A percentile compares a stretch with the other conserved stretches of the same genome.
Evolutionary conservation across 2,888 invertebrate species (phyloP).

Genomic region (Tineola bisselliella): DNA sequence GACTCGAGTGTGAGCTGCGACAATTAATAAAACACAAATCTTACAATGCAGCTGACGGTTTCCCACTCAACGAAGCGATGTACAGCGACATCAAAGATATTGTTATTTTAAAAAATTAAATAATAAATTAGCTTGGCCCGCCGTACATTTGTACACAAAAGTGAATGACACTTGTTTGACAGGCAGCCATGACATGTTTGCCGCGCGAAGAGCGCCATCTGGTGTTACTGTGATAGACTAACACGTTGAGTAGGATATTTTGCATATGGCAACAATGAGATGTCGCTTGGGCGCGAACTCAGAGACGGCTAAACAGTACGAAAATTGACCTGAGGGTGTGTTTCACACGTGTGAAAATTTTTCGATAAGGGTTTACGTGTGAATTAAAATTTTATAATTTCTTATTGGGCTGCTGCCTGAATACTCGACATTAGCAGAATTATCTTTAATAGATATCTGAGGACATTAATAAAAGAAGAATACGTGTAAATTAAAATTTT

Average conservation of each 20-base stretch:
- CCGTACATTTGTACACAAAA: constrained; percentile 50
- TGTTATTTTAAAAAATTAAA: constrained; percentile 31
- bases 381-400: too few relatives aligned
- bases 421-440: too few relatives aligned
- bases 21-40: constrained; percentile 43
- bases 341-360: too few relatives aligned
- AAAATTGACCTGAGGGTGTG: too few relatives aligned
- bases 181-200: constrained; percentile 22
- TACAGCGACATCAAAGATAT: constrained; percentile 7
- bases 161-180: constrained; percentile 21
- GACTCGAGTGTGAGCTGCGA: constrained; percentile 22
- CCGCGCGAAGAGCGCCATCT: constrained; percentile 39
- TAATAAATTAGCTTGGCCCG: constrained; percentile 60
- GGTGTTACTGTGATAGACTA: constrained; percentile 21
- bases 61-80: background rate
- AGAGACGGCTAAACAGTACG: background rate
- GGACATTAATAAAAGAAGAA: too few relatives aligned
- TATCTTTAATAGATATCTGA: too few relatives aligned
- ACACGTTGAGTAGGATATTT: constrained; percentile 24
- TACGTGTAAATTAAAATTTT: too few relatives aligned
- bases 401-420: too few relatives aligned
- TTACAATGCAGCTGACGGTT: background rate
- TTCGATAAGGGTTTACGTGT: too few relatives aligned
- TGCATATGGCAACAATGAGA: constrained; percentile 33
- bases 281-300: constrained; percentile 24